These are phyloP conservation scores for Aphaenogaster rudis DNA, from an alignment of 1,140 invertebrate species.

Conservation along the genomic window DNA sequence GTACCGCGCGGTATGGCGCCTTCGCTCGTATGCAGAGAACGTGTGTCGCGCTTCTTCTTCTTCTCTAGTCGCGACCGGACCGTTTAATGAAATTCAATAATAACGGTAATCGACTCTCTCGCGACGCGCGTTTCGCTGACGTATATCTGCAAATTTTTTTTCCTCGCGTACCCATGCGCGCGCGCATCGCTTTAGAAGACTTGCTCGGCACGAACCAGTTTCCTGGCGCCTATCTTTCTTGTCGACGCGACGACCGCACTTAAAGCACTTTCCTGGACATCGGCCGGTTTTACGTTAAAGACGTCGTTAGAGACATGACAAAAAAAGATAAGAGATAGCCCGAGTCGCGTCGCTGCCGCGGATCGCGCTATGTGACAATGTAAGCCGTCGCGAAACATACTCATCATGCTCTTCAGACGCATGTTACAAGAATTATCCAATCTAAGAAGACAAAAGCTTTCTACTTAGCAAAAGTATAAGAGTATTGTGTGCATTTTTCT, in stretches of 20 bases:
- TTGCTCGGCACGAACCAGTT: conserved; percentile 73
- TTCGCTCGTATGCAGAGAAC: conserved; percentile 67
- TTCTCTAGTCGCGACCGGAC: conserved; percentile 1
- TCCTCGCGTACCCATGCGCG: neutral
- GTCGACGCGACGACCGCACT: conserved; percentile 29
- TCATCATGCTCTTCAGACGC: neutral
- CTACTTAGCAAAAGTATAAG: neutral
- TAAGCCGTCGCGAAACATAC: conserved; percentile 44
- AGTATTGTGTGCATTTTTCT: neutral
- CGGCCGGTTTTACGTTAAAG: conserved; percentile 54
- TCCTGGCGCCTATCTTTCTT: conserved; percentile 67
- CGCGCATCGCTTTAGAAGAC: conserved; percentile 23
- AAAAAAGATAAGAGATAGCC: conserved; percentile 28
- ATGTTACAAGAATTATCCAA: neutral
- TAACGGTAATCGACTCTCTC: conserved; percentile 76
- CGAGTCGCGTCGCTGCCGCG: conserved; percentile 29
- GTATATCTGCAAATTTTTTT: conserved; percentile 59
- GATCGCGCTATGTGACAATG: conserved; percentile 51
- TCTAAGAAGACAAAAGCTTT: neutral
- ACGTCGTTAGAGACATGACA: conserved; percentile 64
- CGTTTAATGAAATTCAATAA: conserved; percentile 79
- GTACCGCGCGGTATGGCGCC: conserved; percentile 63
- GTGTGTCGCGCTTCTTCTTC: conserved; percentile 55
- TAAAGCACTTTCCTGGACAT: conserved; percentile 50
- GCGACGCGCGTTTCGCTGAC: conserved; percentile 67